These are phyloP conservation scores for Plagiodera versicolora DNA, from an alignment of 2,888 invertebrate species.

Conservation along the genomic window DNA sequence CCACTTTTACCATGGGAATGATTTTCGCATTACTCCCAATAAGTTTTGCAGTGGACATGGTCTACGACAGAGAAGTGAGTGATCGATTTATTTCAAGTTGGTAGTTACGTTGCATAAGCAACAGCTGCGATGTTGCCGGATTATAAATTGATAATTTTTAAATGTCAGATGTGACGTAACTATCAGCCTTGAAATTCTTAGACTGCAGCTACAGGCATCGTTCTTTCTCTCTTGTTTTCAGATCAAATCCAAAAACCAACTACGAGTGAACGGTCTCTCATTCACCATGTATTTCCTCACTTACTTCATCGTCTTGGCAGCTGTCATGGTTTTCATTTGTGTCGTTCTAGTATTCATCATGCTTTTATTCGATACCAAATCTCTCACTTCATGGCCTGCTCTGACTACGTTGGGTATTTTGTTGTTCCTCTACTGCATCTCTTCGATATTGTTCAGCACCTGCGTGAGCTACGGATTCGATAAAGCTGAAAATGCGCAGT, in stretches of 20 bases:
- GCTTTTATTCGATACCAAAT: slow-evolving; percentile 69
- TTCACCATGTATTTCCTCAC: slow-evolving; percentile 75
- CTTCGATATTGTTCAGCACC: slow-evolving; percentile 75
- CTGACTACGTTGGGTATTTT: slow-evolving; percentile 68
- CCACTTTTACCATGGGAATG: slow-evolving; percentile 79
- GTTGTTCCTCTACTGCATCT: slow-evolving; percentile 71
- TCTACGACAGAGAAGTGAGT: slow-evolving; percentile 79
- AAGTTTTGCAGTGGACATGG: slow-evolving; percentile 77
- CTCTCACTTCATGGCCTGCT: slow-evolving; percentile 70
- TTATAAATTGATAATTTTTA: too few relatives aligned
- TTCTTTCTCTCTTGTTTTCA: slow-evolving; percentile 51
- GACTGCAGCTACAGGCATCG: neutral
- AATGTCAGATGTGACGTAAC: too few relatives aligned
- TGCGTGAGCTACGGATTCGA: slow-evolving; percentile 79
- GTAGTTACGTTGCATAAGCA: too few relatives aligned
- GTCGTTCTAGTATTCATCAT: slow-evolving; percentile 66
- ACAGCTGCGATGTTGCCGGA: too few relatives aligned
- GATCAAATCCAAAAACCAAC: slow-evolving; percentile 81
- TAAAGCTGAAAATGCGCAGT: slow-evolving; percentile 80
- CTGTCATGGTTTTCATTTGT: slow-evolving; percentile 70
- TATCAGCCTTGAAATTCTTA: too few relatives aligned
- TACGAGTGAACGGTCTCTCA: slow-evolving; percentile 78
- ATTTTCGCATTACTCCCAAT: slow-evolving; percentile 78
- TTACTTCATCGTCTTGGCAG: slow-evolving; percentile 72
- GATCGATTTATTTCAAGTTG: too few relatives aligned